A percentile compares a stretch with the other conserved stretches of the same genome.
Conservation (phyloP, 2,797 vertebrate genomes). For the Epinephelus coioides region DNA sequence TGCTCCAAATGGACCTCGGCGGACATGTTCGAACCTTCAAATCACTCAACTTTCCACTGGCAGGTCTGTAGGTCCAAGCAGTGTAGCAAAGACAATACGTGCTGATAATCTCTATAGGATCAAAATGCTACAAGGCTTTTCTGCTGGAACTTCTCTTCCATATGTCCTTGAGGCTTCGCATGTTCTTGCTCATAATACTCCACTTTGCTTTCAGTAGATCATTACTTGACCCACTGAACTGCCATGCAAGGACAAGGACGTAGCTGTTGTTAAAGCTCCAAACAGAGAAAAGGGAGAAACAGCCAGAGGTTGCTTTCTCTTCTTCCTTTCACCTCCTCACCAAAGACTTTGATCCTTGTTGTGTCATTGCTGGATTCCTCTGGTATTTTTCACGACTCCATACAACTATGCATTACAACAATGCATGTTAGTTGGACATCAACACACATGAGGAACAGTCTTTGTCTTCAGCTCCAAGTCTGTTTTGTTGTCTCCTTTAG, state of each 20-base stretch:
- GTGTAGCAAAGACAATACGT: not conserved
- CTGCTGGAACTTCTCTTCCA: conserved; percentile 10
- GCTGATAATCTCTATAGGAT: conserved; percentile 6
- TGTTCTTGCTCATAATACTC: conserved; percentile 12
- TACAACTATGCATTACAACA: not conserved
- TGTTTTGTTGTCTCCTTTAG: conserved; percentile 2
- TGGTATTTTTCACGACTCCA: not conserved
- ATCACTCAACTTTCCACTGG: not conserved
- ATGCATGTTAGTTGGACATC: not conserved
- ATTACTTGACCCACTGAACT: conserved; percentile 31
- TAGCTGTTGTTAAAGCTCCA: conserved; percentile 26
- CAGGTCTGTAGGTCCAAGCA: conserved; percentile 7
- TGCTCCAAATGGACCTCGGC: conserved; percentile 73
- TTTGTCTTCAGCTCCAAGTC: conserved; percentile 4
- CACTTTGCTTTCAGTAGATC: conserved; percentile 29
- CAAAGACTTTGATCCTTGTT: conserved; percentile 18
- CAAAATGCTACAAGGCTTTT: not conserved
- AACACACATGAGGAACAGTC: conserved; percentile 6
- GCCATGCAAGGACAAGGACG: conserved; percentile 21
- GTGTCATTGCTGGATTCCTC: conserved; percentile 36
- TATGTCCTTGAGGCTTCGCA: conserved; percentile 10
- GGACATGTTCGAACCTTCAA: conserved; percentile 70
- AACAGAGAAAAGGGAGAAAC: conserved; percentile 33
- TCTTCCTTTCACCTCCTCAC: conserved; percentile 42
- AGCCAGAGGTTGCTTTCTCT: conserved; percentile 8